Base-by-base conservation (phyloP, 2,113 vertebrate genomes). In the Piaya cayana region DNA sequence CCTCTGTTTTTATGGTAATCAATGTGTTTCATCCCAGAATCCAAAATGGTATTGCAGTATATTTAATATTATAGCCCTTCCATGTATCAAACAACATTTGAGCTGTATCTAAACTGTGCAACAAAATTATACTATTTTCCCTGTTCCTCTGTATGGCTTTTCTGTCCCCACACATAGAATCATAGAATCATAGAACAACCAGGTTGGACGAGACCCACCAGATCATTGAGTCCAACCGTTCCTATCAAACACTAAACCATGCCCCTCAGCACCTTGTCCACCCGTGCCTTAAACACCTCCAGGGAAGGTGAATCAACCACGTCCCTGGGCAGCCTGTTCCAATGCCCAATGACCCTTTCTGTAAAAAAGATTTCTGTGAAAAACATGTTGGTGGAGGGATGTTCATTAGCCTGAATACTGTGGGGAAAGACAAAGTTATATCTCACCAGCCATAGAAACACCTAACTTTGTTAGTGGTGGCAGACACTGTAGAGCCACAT, bases 1-100 rank as follows among this genome's bases (percentile, higher is more conserved):
- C 5, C 6, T 90, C 87, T 84, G 65, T 92, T 91, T 94, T 93
- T 89, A 92, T 70, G 70, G 8, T 86, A 94, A 94, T 92, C 75
- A 86, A 67, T 21, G 36, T 59, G 39, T 92, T 91, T 95, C n/a
- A 79, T 75, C 70, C 55, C 18, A 82, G 50, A 87, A 92, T 89
- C 63, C 59, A 69, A 90, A 92, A 77, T n/a, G 12, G 25, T 71
- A 2, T 79, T 62, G 75, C 22, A 85, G 23, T 4, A 9, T 58
- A 85, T 58, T 85, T 91, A 90, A 59, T 74, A 65, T 70, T 91
- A 53, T 58, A 62, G 20, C 22, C 29, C 14, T 91, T 87, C 58
- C 21, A 23, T 25, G 29, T 58, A 22, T 85, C 39, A 92, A 53
- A 52, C 23, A 65, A 72, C 2, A 84, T 76, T 82, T 3, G 15